Conservation (phyloP, 2,113 vertebrate species). For the Sebastes schlegelii region DNA sequence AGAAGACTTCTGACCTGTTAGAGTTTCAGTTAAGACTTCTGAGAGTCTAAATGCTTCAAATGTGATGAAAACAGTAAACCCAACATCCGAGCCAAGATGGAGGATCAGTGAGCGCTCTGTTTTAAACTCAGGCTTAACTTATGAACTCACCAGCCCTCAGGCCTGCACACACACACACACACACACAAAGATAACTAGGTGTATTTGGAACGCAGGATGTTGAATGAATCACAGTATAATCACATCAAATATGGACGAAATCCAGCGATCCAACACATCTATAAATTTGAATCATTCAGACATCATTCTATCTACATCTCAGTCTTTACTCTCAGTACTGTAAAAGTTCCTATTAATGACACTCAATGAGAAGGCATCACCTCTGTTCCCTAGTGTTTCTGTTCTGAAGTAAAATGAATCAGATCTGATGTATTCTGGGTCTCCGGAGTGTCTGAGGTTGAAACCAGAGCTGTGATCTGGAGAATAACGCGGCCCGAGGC, state of each 20-base stretch:
- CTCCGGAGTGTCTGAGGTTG: slow-evolving; percentile 10
- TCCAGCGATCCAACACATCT: neutral
- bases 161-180: neutral
- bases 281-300: neutral
- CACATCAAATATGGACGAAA: no score
- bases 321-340: neutral
- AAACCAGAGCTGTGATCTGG: slow-evolving; percentile 37
- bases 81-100: slow-evolving; percentile 2
- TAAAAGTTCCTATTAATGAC: neutral
- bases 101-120: slow-evolving; percentile 4
- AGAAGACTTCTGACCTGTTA: neutral
- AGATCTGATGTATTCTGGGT: neutral
- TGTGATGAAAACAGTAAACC: neutral
- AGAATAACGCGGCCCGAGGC: slow-evolving; percentile 38
- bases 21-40: neutral
- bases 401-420: neutral
- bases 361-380: no score
- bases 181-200: neutral
- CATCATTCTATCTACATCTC: no score
- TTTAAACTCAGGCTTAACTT: slow-evolving; percentile 27
- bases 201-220: neutral
- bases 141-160: slow-evolving; percentile 36
- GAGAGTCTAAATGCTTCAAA: neutral
- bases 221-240: neutral
- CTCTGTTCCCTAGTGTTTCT: neutral